phyloP scores from a whole-genome alignment of 1,140 invertebrate species.

The Aethina tumida region DNA sequence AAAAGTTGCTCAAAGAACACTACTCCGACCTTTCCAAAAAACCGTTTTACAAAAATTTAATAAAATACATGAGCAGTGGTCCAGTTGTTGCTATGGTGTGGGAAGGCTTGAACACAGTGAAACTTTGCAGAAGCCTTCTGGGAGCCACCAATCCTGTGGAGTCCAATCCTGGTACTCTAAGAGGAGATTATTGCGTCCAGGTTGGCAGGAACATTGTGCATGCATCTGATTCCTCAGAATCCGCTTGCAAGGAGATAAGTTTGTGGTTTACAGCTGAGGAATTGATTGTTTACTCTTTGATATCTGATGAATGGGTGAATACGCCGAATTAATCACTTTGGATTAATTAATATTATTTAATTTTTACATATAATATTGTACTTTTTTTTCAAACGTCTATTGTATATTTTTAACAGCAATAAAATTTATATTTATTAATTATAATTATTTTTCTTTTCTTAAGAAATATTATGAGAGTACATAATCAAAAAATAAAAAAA shows the following conservation, averaged over 20 bases:
- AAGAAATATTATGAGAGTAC: no score
- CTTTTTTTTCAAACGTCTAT: no score
- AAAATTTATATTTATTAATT: no score
- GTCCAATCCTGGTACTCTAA: conserved; percentile 77
- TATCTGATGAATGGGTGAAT: conserved; percentile 45
- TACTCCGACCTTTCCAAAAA: conserved; percentile 80
- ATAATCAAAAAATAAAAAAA: no score
- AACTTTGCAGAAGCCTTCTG: conserved; percentile 87
- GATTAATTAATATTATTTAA: no score
- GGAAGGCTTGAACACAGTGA: conserved; percentile 91
- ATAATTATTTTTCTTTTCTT: no score
- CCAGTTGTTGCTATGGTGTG: conserved; percentile 97
- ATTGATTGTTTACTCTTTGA: conserved; percentile 69
- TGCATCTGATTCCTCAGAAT: conserved; percentile 90
- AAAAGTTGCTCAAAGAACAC: conserved; percentile 74
- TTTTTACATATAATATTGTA: no score
- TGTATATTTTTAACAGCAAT: no score
- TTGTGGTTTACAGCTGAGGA: conserved; percentile 93
- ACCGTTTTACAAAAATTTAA: conserved; percentile 87
- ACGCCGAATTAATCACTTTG: no score
- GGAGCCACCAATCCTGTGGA: conserved; percentile 95
- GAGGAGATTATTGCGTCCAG: conserved; percentile 91
- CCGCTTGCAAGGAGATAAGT: conserved; percentile 88
- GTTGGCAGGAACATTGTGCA: conserved; percentile 93
- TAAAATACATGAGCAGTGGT: conserved; percentile 95